Conservation (phyloP, 92 coral and sea anemone genomes). For the Chrysogorgia sp. region DNA sequence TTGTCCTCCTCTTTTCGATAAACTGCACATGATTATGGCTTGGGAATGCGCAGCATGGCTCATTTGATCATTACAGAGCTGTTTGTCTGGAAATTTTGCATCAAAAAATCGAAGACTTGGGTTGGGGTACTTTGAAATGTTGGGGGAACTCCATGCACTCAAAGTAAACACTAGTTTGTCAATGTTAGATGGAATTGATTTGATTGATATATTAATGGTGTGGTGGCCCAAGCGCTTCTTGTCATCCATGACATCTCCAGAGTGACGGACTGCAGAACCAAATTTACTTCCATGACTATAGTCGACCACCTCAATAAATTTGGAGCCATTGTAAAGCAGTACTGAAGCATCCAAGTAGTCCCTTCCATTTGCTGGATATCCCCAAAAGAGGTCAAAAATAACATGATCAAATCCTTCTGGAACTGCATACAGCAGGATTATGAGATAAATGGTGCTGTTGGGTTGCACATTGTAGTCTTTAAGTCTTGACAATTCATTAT, state of each 20-base stretch:
- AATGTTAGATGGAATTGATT: constrained; percentile 62
- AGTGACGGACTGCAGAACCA: constrained; percentile 65
- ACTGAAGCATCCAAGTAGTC: constrained; percentile 91
- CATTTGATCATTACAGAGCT: constrained; percentile 89
- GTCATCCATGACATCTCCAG: constrained; percentile 84
- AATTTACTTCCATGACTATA: constrained; percentile 10
- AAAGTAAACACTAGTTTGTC: constrained; percentile 86
- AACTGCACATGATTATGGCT: constrained; percentile 93
- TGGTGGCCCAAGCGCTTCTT: constrained; percentile 71
- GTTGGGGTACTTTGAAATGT: constrained; percentile 78
- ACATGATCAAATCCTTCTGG: constrained; percentile 79
- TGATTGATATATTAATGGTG: constrained; percentile 75
- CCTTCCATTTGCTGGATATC: constrained; percentile 63
- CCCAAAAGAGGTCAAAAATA: constrained; percentile 92
- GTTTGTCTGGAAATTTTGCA: constrained; percentile 75
- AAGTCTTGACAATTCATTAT: constrained; percentile 46
- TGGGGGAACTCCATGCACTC: constrained; percentile 91
- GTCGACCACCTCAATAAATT: constrained; percentile 67
- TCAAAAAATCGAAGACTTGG: constrained; percentile 86
- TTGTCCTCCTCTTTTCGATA: constrained; percentile 68
- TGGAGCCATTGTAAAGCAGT: constrained; percentile 70
- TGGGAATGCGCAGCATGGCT: constrained; percentile 86
- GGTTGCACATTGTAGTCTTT: constrained; percentile 76
- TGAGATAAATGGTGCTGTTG: constrained; percentile 73
- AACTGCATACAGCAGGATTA: constrained; percentile 82